These are phyloP conservation scores for Pipistrellus pipistrellus DNA, from an alignment of 2,797 vertebrate genomes.

Conservation along the genomic window DNA sequence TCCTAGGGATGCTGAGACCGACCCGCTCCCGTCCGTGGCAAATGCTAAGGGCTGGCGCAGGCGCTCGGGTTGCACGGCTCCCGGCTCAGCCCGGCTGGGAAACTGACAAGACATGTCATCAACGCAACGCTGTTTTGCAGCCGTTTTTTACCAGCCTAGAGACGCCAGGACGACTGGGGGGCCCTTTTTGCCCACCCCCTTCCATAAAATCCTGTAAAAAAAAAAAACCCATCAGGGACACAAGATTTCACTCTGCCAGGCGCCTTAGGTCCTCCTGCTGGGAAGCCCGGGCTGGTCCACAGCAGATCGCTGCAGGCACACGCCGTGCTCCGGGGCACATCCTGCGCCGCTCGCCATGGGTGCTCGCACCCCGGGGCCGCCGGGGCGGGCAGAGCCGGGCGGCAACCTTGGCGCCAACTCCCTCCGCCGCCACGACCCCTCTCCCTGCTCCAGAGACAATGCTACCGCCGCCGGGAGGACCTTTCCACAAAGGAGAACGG, in stretches of 20 bases:
- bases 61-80: neutral
- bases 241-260: neutral
- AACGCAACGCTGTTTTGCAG: constrained; percentile 62
- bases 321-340: neutral
- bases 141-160: constrained; percentile 55
- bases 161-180: neutral
- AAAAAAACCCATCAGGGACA: neutral
- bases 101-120: constrained; percentile 25
- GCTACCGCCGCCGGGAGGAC: neutral
- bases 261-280: neutral
- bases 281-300: neutral
- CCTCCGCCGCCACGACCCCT: neutral
- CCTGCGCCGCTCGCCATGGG: neutral
- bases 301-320: neutral
- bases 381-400: constrained; percentile 1
- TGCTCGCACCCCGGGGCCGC: constrained; percentile 60
- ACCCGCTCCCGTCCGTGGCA: neutral
- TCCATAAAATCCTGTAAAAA: constrained; percentile 22
- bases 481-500: constrained; percentile 14
- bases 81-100: constrained; percentile 46
- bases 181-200: constrained; percentile 28
- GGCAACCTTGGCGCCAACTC: constrained; percentile 32
- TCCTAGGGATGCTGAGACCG: neutral
- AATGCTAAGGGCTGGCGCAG: neutral
- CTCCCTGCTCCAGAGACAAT: constrained; percentile 16